Evolutionary conservation across 2,888 invertebrate genomes (phyloP), one percentile per base, ranked within the genome.

Genomic region (Lithophane ornitopus): DNA sequence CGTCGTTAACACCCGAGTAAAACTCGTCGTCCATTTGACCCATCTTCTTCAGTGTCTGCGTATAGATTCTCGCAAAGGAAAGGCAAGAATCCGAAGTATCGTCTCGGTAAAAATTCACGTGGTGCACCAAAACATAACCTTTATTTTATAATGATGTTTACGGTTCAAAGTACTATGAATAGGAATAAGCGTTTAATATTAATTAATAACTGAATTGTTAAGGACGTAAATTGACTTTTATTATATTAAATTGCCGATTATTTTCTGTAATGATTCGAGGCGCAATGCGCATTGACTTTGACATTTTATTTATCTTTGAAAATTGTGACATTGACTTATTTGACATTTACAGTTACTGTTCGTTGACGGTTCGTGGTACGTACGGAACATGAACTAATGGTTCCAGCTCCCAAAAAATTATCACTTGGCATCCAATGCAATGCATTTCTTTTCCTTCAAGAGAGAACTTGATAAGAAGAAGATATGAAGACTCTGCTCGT

Each of bases 51-150:
- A 44, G 19, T 8, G 19, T 59, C 22, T 61, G 11, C 1, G 41
- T 59, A n/a, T 3, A 16, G n/a, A 62, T 54, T 46, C 41, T 19
- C 8, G 7, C 26, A 34, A 65, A 52, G 2, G 12, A 61, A 54
- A 46, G 16, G 34, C 1, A 14, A 39, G 12, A 46, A 58, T 26
- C n/a, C 12, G 7, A 22, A 19, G 26, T 39, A 26, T 28, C 58
- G 12, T 22, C 7, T 22, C 7, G 16, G 41, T 34, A 71, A 82
- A 80, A 70, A n/a, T 89, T 91, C 92, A 91, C 92, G 91, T 91
- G 89, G 86, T 80, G 7, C 56, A 81, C 69, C 84, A 88, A 85
- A 91, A 90, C 85, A 90, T 92, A 92, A 92, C 92, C 93, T 91
- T 70, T 39, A 22, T 7, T 3, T 11, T 68, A n/a, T 14, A n/a